Percentiles rank a stretch among this genome's conserved stretches.
Evolutionary conservation across 2,797 vertebrate genomes (phyloP).

Genomic region (Pipistrellus pipistrellus): DNA sequence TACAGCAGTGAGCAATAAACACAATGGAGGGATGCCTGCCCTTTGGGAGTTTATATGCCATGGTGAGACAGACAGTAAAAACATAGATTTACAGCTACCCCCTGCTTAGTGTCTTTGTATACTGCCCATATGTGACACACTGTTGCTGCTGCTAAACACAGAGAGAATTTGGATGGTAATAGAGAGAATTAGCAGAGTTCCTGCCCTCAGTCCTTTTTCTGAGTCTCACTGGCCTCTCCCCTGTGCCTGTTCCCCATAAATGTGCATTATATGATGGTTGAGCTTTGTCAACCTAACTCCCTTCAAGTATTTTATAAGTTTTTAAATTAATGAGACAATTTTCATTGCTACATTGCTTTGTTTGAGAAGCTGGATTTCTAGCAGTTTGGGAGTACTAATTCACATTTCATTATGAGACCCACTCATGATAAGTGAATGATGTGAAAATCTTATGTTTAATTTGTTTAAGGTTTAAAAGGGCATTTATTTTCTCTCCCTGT

Average conservation of each 20-base stretch:
- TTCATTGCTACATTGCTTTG: neutral
- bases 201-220: neutral
- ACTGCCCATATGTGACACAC: rapidly evolving
- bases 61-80: neutral
- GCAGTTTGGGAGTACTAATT: neutral
- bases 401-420: neutral
- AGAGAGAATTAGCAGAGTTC: neutral
- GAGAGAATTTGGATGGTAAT: neutral
- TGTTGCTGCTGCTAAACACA: neutral
- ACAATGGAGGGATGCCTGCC: neutral
- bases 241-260: neutral
- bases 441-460: neutral
- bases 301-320: neutral
- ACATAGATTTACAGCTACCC: neutral
- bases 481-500: conserved; percentile 2
- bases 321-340: neutral
- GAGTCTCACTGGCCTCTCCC: neutral
- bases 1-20: neutral
- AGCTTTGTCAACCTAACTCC: neutral
- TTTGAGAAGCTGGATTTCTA: neutral
- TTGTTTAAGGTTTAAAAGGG: neutral
- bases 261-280: neutral
- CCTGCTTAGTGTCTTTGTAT: neutral
- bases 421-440: neutral
- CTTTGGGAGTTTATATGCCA: neutral